Conservation (phyloP, 1,140 invertebrate species). For the Schlechtendalia chinensis region DNA sequence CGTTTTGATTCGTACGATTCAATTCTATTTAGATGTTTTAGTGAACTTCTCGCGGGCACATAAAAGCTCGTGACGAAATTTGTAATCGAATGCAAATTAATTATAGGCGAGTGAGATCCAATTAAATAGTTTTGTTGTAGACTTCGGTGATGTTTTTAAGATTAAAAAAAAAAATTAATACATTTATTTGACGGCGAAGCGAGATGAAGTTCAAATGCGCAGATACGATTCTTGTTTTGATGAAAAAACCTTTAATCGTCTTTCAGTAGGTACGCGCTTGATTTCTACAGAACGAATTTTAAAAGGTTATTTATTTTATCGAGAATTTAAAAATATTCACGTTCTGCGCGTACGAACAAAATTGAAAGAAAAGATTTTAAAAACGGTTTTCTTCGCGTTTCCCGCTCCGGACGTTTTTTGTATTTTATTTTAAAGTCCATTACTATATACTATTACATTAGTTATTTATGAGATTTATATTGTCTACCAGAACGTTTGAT, state of each 20-base stretch:
- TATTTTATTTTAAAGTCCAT: not conserved
- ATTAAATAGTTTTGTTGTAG: no score
- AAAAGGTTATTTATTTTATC: not conserved
- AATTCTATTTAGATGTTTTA: not conserved
- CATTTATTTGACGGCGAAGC: no score
- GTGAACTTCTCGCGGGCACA: not conserved
- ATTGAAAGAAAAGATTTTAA: not conserved
- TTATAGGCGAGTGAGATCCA: no score
- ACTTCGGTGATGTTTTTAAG: no score
- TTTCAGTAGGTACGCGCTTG: not conserved
- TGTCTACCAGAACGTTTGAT: not conserved
- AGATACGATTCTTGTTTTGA: not conserved
- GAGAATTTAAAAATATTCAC: not conserved
- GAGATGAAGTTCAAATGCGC: no score
- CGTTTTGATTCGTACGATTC: not conserved
- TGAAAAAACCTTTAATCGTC: not conserved
- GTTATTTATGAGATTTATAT: not conserved
- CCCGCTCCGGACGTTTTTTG: no score
- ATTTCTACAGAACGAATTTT: not conserved
- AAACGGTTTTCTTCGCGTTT: not conserved
- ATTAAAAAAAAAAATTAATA: no score
- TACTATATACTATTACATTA: not conserved
- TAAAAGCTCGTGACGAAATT: no score
- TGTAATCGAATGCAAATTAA: no score
- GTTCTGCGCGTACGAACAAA: not conserved